A percentile compares a stretch with the other conserved stretches of the same genome.
phyloP scores from a whole-genome alignment of 2,888 invertebrate species.

The Pachydiplax longipennis region DNA sequence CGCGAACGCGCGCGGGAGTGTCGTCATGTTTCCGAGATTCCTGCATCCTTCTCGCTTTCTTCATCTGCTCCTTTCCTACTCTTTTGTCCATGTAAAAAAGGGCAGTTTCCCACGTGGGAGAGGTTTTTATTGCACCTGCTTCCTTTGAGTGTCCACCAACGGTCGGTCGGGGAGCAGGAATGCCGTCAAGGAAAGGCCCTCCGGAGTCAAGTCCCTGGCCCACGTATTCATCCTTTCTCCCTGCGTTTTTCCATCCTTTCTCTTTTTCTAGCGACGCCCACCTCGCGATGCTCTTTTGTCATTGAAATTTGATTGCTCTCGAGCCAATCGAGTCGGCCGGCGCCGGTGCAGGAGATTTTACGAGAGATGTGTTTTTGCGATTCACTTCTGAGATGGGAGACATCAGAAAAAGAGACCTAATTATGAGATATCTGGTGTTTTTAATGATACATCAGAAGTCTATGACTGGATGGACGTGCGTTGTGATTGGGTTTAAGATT shows the following conservation, averaged over 20 bases:
- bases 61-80: neutral
- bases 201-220: neutral
- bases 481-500: too few relatives aligned
- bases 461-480: too few relatives aligned
- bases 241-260: neutral
- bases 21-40: neutral
- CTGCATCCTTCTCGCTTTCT: neutral
- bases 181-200: neutral
- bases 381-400: neutral
- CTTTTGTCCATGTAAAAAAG: neutral
- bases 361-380: neutral
- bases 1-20: too few relatives aligned
- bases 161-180: neutral
- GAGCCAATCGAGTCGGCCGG: neutral
- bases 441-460: neutral
- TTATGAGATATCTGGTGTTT: neutral
- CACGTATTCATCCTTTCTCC: neutral
- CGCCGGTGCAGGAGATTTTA: neutral
- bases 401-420: neutral
- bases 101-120: neutral
- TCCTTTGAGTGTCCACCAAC: neutral
- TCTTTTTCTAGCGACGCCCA: neutral
- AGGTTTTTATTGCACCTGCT: slow-evolving; percentile 1
- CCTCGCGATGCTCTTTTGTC: neutral
- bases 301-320: neutral